phyloP scores from a whole-genome alignment of 2,113 vertebrate species.

The Chamaea fasciata region DNA sequence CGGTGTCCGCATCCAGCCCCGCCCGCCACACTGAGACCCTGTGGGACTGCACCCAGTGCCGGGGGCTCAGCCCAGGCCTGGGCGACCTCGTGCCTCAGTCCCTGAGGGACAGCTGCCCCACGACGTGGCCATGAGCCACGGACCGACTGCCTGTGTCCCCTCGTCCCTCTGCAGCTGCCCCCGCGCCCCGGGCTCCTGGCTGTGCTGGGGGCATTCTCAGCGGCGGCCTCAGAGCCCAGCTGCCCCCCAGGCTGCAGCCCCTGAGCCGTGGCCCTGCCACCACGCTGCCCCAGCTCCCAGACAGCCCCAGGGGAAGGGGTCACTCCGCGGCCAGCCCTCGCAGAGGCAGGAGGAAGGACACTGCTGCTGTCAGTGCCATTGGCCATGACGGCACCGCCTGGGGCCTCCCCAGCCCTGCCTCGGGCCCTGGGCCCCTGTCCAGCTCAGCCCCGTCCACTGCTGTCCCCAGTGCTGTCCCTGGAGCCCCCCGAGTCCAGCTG shows the following conservation, averaged over 20 bases:
- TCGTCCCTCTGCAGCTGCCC: not conserved
- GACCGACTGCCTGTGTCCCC: not conserved
- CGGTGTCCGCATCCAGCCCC: not conserved
- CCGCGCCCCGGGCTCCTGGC: not conserved
- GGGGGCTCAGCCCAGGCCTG: not conserved
- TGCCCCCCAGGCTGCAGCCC: not conserved
- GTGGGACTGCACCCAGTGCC: not conserved
- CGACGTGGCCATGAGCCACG: rapidly evolving
- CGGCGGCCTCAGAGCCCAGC: not conserved
- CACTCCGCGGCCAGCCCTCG: not conserved
- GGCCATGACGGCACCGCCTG: not conserved
- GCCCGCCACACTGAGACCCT: too few relatives aligned
- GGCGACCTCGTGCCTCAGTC: not conserved
- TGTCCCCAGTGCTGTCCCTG: not conserved
- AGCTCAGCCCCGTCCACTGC: not conserved
- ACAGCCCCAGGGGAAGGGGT: too few relatives aligned
- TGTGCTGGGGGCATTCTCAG: not conserved
- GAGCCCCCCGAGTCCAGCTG: not conserved
- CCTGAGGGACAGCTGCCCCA: rapidly evolving
- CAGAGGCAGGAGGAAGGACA: not conserved
- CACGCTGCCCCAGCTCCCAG: not conserved
- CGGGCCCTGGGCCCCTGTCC: too few relatives aligned
- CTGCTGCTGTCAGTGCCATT: not conserved
- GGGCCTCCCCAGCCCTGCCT: not conserved
- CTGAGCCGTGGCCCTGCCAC: not conserved